Evolutionary conservation across 35 echinoderm and acorn worm species (phyloP), one percentile per base, ranked within the genome.

Genomic region (Holothuria glaberrima): DNA sequence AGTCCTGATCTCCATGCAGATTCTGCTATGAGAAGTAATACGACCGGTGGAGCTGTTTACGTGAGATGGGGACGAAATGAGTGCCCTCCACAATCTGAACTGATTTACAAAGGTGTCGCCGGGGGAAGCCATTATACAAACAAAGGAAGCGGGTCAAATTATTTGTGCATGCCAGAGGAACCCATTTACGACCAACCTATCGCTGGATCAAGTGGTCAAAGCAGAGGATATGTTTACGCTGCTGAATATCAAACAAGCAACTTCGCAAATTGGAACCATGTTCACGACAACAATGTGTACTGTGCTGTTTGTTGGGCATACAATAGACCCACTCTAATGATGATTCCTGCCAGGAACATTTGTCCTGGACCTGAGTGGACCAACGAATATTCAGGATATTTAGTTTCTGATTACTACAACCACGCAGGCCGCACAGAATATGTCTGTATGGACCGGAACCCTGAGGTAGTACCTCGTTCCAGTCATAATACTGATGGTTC

Each of bases 351-450:
- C 6, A 44, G 88, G 0, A 90, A 90, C 41, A 48, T 90, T 27
- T 90, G 88, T 76, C 88, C 88, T 60, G 88, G 59, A 13, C 30
- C 84, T 66, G 30, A 63, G 1, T 90, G 88, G 88, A 90, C 70
- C 50, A 64, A 16, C 0, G 88, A 90, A 80, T 90, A 78, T 46
- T 31, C 31, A 14, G 88, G 88, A n/a, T 79, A 90, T 32, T 50
- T 90, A 17, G 65, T 74, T 25, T 57, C 83, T 33, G 30, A 16
- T 18, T 67, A 46, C 0, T 64, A 80, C 57, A 45, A 56, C 20
- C 34, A 86, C 50, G 5, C 22, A 5, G 21, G 25, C 17, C 62
- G 79, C 31, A 69, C 80, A 12, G 63, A 89, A 50, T 89, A 71
- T 86, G 68, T 91, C 12, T 91, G 90, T 44, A 48, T 91, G 25